Conservation (phyloP, 2,888 invertebrate genomes). For the Zaprionus lineosus region DNA sequence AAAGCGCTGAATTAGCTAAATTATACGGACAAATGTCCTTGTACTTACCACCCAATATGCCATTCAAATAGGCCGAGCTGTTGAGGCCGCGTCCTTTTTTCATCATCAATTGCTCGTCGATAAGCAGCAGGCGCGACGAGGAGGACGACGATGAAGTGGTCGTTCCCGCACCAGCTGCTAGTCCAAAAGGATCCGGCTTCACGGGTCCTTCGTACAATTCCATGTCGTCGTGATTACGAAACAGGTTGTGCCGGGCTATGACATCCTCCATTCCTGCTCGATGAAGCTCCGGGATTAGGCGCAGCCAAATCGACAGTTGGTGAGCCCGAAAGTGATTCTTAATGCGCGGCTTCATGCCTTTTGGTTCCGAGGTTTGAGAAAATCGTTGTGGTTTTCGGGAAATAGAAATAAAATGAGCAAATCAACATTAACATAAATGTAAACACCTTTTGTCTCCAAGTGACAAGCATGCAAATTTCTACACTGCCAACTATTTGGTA, state of each 20-base stretch:
- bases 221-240: slow-evolving; percentile 93
- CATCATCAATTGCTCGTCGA: slow-evolving; percentile 81
- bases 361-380: neutral
- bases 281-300: slow-evolving; percentile 95
- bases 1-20: slow-evolving; percentile 14
- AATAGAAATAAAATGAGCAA: slow-evolving; percentile 13
- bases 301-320: slow-evolving; percentile 96
- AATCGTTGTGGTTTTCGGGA: slow-evolving; percentile 7
- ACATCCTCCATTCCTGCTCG: slow-evolving; percentile 95
- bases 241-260: slow-evolving; percentile 93
- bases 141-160: slow-evolving; percentile 57
- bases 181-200: slow-evolving; percentile 89
- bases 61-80: slow-evolving; percentile 76
- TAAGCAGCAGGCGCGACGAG: slow-evolving; percentile 76
- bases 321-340: slow-evolving; percentile 97
- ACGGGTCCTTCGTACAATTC: slow-evolving; percentile 95
- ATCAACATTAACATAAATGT: slow-evolving; percentile 37
- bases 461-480: slow-evolving; percentile 52
- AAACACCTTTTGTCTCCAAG: slow-evolving; percentile 45
- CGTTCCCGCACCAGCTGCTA: slow-evolving; percentile 69
- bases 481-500: slow-evolving; percentile 50
- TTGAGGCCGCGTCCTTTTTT: slow-evolving; percentile 79
- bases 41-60: slow-evolving; percentile 81
- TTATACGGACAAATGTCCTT: too few relatives aligned
- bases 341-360: slow-evolving; percentile 94